phyloP scores from a whole-genome alignment of 2,888 invertebrate genomes.

The Stenodema calcarata region DNA sequence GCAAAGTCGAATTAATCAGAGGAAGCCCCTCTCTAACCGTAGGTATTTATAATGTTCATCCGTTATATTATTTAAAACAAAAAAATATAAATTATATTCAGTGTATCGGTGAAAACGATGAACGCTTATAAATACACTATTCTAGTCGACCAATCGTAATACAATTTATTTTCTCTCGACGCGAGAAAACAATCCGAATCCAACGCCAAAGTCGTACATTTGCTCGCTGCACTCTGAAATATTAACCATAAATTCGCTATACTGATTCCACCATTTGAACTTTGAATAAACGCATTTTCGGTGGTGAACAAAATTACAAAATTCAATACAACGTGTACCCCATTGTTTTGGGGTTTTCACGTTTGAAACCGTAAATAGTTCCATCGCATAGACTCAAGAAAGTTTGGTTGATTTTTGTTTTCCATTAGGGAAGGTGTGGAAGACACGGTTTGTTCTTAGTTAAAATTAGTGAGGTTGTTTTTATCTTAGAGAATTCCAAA shows the following conservation, averaged over 20 bases:
- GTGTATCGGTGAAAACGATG: constrained; percentile 31
- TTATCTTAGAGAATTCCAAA: constrained; percentile 3
- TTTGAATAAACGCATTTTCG: too few relatives aligned
- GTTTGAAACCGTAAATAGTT: background rate
- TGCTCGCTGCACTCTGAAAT: too few relatives aligned
- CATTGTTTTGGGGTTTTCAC: too few relatives aligned
- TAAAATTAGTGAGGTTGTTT: constrained; percentile 14
- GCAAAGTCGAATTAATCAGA: background rate
- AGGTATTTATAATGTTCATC: constrained; percentile 39
- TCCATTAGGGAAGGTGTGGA: constrained; percentile 11
- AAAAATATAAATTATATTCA: constrained; percentile 1
- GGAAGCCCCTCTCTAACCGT: background rate
- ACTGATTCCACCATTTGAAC: too few relatives aligned
- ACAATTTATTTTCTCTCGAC: background rate
- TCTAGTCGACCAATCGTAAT: constrained; percentile 32
- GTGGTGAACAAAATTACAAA: too few relatives aligned
- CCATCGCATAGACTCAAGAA: background rate
- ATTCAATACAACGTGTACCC: too few relatives aligned
- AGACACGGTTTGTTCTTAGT: constrained; percentile 3
- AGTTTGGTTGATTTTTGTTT: background rate
- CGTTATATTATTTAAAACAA: background rate
- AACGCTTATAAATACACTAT: constrained; percentile 42
- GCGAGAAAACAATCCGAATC: background rate
- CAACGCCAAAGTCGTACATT: too few relatives aligned
- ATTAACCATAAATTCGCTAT: too few relatives aligned